These are phyloP conservation scores for Mugil cephalus DNA, from an alignment of 2,113 vertebrate genomes.

Conservation along the genomic window DNA sequence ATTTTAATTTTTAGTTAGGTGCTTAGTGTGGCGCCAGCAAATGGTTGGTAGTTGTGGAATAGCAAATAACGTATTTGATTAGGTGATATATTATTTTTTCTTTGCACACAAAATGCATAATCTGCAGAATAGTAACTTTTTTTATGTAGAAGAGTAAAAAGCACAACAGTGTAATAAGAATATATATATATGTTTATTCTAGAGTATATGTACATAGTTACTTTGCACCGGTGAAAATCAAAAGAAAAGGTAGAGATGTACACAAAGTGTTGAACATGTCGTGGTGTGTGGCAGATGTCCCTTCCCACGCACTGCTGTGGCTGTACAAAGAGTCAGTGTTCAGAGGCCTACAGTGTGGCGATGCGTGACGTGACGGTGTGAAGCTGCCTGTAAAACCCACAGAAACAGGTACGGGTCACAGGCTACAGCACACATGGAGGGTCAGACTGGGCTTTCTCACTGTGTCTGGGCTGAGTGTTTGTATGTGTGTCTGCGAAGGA, in stretches of 20 bases:
- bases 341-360: constrained; percentile 64
- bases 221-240: constrained; percentile 44
- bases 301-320: constrained; percentile 63
- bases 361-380: constrained; percentile 70
- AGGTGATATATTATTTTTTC: not conserved
- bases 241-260: constrained; percentile 33
- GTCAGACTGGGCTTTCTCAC: constrained; percentile 69
- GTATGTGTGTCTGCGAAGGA: constrained; percentile 50
- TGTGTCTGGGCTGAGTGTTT: constrained; percentile 51
- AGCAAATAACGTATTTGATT: not conserved
- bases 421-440: constrained; percentile 69
- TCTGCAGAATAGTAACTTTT: too few species aligned
- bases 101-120: not conserved
- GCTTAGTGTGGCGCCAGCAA: not conserved
- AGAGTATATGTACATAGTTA: not conserved
- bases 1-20: not conserved
- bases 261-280: constrained; percentile 23
- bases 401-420: constrained; percentile 79
- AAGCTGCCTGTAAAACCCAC: constrained; percentile 81
- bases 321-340: constrained; percentile 80
- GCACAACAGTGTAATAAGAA: too few species aligned
- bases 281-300: constrained; percentile 34
- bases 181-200: too few species aligned
- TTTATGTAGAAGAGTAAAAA: too few species aligned
- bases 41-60: not conserved